These are phyloP conservation scores for Silurus meridionalis DNA, from an alignment of 2,113 vertebrate species.

Conservation along the genomic window DNA sequence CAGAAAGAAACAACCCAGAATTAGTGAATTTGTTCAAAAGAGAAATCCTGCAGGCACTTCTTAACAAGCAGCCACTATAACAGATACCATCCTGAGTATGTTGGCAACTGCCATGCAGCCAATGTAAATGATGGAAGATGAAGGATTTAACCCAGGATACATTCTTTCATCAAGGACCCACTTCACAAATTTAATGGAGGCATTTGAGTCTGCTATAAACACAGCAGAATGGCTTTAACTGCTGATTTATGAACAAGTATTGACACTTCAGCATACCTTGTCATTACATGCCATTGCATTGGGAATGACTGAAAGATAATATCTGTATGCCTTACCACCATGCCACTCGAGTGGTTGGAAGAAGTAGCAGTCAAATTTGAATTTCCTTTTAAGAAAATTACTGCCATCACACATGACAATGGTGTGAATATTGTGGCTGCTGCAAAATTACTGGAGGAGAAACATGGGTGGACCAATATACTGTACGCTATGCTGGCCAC, in stretches of 20 bases:
- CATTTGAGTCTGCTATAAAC: neutral
- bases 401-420: too few relatives aligned
- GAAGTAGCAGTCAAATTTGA: too few relatives aligned
- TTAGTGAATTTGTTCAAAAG: too few relatives aligned
- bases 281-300: neutral
- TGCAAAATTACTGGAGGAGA: too few relatives aligned
- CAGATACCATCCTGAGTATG: too few relatives aligned
- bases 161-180: neutral
- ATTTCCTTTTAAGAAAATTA: too few relatives aligned
- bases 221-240: conserved; percentile 12
- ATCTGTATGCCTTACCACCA: neutral
- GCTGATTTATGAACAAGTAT: conserved; percentile 24
- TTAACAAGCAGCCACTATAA: too few relatives aligned
- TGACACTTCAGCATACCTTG: neutral
- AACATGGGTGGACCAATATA: too few relatives aligned
- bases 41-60: too few relatives aligned
- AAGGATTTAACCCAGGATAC: conserved; percentile 44
- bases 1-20: too few relatives aligned
- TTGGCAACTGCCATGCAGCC: conserved; percentile 19
- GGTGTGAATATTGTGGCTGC: too few relatives aligned
- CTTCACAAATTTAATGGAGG: conserved; percentile 23
- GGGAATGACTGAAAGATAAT: neutral
- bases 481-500: too few relatives aligned
- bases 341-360: neutral
- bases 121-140: conserved; percentile 48